Evolutionary conservation across 2,113 vertebrate genomes (phyloP).

Genomic region (Holacanthus passer): DNA sequence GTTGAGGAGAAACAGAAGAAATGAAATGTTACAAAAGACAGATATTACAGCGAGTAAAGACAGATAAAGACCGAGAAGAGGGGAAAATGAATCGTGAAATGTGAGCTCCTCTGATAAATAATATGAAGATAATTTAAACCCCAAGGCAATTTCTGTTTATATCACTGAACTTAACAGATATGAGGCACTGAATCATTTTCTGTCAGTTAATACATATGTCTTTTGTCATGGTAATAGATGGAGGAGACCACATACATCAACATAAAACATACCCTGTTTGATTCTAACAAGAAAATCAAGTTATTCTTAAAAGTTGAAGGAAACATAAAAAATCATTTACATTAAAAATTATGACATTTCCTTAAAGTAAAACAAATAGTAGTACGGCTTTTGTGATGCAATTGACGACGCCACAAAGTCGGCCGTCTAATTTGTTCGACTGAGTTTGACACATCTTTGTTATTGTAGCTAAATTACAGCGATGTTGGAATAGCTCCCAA

Average conservation of each 20-base stretch:
- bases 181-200: neutral
- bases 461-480: neutral
- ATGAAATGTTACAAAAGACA: neutral
- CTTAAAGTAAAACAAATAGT: neutral
- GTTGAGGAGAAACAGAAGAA: neutral
- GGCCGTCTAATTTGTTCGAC: neutral
- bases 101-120: neutral
- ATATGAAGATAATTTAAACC: neutral
- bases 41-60: neutral
- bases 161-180: constrained; percentile 1
- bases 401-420: no score
- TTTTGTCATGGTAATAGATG: neutral
- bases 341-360: neutral
- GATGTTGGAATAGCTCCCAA: neutral
- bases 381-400: neutral
- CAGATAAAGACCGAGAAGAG: neutral
- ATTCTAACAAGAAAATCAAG: no score
- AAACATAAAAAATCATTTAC: neutral
- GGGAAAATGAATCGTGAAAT: neutral
- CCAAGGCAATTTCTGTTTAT: constrained; percentile 6
- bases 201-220: neutral
- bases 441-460: neutral
- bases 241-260: neutral
- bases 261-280: no score
- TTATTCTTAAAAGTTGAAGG: neutral